These are phyloP conservation scores for Papilio polyxenes DNA, from an alignment of 1,140 invertebrate genomes.

Conservation along the genomic window DNA sequence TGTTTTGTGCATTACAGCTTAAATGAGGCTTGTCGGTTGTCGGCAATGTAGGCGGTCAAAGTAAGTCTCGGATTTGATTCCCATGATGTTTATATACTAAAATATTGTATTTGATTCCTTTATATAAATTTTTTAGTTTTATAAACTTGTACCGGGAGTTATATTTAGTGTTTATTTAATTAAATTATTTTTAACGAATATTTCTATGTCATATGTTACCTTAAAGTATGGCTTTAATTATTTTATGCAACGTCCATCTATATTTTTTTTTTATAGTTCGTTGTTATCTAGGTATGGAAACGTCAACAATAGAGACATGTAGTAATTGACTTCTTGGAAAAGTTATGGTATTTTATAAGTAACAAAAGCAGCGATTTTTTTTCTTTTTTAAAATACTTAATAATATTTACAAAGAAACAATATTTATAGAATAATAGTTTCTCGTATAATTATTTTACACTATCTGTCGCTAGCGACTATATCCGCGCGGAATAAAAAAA, in stretches of 20 bases:
- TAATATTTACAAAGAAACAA: too few species aligned
- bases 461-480: too few species aligned
- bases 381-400: background rate
- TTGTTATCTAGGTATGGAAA: too few species aligned
- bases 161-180: too few species aligned
- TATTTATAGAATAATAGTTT: too few species aligned
- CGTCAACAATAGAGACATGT: too few species aligned
- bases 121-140: background rate
- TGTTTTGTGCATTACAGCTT: slow-evolving; percentile 8
- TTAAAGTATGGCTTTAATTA: background rate
- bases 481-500: too few species aligned
- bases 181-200: background rate
- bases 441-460: too few species aligned
- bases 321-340: too few species aligned
- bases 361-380: background rate
- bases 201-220: background rate
- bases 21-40: slow-evolving; percentile 15
- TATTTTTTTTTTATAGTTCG: too few species aligned
- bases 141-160: too few species aligned
- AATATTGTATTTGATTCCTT: background rate
- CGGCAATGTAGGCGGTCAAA: background rate
- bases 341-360: background rate
- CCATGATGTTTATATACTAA: background rate
- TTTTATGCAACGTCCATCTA: too few species aligned
- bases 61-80: background rate